phyloP scores from a whole-genome alignment of 2,888 invertebrate genomes.

The Imbricaverruca yamaguchii region DNA sequence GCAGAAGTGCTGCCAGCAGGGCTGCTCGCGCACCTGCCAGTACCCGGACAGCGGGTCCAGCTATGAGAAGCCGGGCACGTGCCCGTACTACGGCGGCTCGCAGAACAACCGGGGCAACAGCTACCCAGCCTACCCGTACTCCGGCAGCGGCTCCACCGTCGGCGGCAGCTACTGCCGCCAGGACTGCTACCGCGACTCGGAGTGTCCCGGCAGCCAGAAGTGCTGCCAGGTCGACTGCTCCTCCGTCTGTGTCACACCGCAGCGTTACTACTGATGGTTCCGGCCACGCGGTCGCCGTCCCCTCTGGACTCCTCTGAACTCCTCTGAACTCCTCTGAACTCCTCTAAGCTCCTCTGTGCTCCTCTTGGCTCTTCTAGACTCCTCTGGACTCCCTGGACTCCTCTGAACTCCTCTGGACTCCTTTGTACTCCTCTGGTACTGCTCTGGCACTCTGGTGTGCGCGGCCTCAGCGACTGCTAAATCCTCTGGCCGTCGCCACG shows the following conservation, averaged over 20 bases:
- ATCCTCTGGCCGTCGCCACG: too few relatives aligned
- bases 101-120: background rate
- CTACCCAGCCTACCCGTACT: background rate
- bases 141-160: background rate
- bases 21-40: slow-evolving; percentile 11
- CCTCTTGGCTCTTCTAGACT: too few relatives aligned
- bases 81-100: background rate
- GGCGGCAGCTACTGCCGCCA: slow-evolving; percentile 1
- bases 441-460: too few relatives aligned
- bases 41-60: background rate
- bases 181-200: background rate
- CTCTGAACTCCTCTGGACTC: too few relatives aligned
- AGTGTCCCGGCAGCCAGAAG: slow-evolving; percentile 17
- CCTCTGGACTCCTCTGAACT: too few relatives aligned
- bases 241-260: background rate
- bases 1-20: background rate
- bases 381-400: too few relatives aligned
- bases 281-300: background rate
- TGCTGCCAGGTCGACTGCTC: slow-evolving; percentile 15
- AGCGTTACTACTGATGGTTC: background rate
- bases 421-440: too few relatives aligned
- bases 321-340: too few relatives aligned
- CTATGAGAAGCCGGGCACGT: slow-evolving; percentile 4
- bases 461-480: too few relatives aligned
- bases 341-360: too few relatives aligned